phyloP scores from a whole-genome alignment of 2,113 vertebrate species.

The Nestor notabilis region DNA sequence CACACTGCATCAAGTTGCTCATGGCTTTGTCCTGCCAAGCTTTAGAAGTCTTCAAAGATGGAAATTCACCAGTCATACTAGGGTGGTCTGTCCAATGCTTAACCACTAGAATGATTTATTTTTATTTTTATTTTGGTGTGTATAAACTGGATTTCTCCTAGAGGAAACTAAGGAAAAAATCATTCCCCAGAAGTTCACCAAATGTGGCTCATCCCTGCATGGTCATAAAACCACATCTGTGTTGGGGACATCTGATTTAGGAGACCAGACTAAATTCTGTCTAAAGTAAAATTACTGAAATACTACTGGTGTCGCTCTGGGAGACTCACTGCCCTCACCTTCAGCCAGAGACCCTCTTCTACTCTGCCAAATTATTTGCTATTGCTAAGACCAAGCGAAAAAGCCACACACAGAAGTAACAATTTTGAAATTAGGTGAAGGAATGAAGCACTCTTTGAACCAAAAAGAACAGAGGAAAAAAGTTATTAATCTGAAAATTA shows the following conservation, averaged over 20 bases:
- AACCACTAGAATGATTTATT: not conserved
- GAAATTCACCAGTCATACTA: not conserved
- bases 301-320: not conserved
- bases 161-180: not conserved
- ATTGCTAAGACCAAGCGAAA: not conserved
- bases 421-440: not conserved
- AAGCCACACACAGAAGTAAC: not conserved
- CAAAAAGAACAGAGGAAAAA: not conserved
- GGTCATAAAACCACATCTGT: not conserved
- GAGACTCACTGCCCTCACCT: fast-evolving
- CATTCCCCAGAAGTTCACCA: not conserved
- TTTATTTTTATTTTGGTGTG: not conserved
- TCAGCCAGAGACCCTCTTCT: not conserved
- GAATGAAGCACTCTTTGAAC: not conserved
- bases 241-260: not conserved
- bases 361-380: not conserved
- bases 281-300: not conserved
- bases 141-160: not conserved
- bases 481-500: not conserved
- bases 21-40: not conserved
- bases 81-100: not conserved
- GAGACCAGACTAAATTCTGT: not conserved
- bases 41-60: not conserved
- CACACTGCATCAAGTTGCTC: fast-evolving
- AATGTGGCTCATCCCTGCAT: not conserved